Evolutionary conservation across 2,113 vertebrate genomes (phyloP).

Genomic region (Boleophthalmus pectinirostris): DNA sequence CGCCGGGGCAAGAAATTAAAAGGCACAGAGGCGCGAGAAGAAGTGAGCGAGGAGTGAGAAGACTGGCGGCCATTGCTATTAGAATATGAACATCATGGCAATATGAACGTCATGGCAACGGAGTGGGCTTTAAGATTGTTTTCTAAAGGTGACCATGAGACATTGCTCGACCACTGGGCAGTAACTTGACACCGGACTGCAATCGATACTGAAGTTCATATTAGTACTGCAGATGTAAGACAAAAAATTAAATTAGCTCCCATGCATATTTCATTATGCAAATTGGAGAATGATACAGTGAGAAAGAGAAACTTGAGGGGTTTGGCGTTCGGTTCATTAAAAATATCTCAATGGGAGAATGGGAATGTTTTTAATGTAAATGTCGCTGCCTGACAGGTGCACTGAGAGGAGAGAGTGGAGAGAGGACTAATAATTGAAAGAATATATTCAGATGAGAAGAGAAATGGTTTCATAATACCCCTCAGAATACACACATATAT

Average conservation of each 20-base stretch:
- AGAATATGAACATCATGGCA: slow-evolving; percentile 68
- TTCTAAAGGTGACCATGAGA: slow-evolving; percentile 24
- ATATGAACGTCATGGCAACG: slow-evolving; percentile 38
- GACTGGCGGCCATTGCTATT: slow-evolving; percentile 64
- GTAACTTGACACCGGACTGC: background rate
- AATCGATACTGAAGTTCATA: slow-evolving; percentile 3
- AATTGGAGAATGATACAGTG: slow-evolving; percentile 54
- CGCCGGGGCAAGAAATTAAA: slow-evolving; percentile 76
- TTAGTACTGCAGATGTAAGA: slow-evolving; percentile 44
- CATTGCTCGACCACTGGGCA: slow-evolving; percentile 22
- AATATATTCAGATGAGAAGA: slow-evolving; percentile 52
- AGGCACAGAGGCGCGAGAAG: slow-evolving; percentile 67
- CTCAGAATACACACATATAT: slow-evolving; percentile 7
- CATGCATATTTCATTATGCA: slow-evolving; percentile 67
- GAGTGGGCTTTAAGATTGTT: slow-evolving; percentile 36
- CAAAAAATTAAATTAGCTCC: slow-evolving; percentile 59
- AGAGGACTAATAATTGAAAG: slow-evolving; percentile 61
- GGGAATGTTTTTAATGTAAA: slow-evolving; percentile 61
- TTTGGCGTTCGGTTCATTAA: slow-evolving; percentile 61
- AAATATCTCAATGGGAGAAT: slow-evolving; percentile 64
- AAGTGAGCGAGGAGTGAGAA: slow-evolving; percentile 29
- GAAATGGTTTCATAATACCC: slow-evolving; percentile 25
- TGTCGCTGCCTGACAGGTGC: slow-evolving; percentile 67
- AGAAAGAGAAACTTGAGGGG: slow-evolving; percentile 53
- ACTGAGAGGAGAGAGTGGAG: slow-evolving; percentile 41